phyloP scores from a whole-genome alignment of 2,888 invertebrate genomes.

The Acronicta psi region DNA sequence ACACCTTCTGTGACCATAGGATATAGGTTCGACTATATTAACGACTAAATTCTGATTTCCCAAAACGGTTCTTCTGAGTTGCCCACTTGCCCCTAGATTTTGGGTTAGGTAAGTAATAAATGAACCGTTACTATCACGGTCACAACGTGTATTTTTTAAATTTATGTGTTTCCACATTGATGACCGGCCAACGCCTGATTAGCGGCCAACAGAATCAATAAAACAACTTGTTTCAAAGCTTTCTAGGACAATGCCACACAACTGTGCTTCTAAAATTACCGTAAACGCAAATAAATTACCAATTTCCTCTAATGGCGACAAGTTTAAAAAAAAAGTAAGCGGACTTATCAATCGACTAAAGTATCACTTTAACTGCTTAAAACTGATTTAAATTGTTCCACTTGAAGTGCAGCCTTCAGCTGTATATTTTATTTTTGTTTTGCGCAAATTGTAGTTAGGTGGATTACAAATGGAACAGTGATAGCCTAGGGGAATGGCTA shows the following conservation, averaged over 20 bases:
- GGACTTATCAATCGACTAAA: background rate
- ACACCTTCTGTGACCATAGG: too few species aligned
- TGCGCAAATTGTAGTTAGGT: too few species aligned
- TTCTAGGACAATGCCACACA: conserved; percentile 25
- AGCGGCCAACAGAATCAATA: conserved; percentile 30
- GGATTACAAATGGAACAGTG: too few species aligned
- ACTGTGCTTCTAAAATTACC: conserved; percentile 13
- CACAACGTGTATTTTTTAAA: conserved; percentile 19
- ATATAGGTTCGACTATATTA: too few species aligned
- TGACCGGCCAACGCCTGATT: conserved; percentile 35
- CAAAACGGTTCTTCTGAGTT: conserved; percentile 9
- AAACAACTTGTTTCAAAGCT: conserved; percentile 18
- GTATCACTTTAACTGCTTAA: too few species aligned
- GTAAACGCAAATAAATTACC: background rate
- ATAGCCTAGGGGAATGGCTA: too few species aligned
- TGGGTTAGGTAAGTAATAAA: conserved; percentile 13
- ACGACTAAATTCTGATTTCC: background rate
- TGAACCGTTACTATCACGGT: conserved; percentile 39
- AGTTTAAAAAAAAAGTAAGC: background rate
- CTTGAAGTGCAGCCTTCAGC: too few species aligned
- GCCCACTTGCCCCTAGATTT: conserved; percentile 8
- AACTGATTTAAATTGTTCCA: too few species aligned
- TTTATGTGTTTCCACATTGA: conserved; percentile 34
- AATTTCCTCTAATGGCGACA: background rate
- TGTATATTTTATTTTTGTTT: too few species aligned